A percentile compares a stretch with the other conserved stretches of the same genome.
phyloP scores from a whole-genome alignment of 2,888 invertebrate genomes.

The Phoenoteleia sp. region DNA sequence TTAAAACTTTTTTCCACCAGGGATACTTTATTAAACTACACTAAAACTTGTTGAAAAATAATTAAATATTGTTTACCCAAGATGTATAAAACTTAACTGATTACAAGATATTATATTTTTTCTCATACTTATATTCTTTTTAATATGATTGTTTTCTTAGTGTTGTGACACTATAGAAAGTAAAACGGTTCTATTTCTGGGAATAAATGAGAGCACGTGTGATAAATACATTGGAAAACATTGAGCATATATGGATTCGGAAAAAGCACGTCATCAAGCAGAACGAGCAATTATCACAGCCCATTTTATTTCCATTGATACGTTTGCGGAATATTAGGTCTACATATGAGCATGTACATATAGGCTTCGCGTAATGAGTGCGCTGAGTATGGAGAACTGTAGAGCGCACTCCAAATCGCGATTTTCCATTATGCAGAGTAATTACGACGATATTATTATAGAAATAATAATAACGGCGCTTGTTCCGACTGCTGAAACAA shows the following conservation, averaged over 20 bases:
- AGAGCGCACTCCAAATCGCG: constrained; percentile 21
- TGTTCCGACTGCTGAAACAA: constrained; percentile 48
- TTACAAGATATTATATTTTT: too few species aligned
- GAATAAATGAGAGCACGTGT: too few species aligned
- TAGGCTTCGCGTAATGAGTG: constrained; percentile 16
- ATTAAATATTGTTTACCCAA: too few species aligned
- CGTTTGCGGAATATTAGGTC: constrained; percentile 11
- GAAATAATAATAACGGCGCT: constrained; percentile 59
- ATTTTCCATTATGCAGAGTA: constrained; percentile 58
- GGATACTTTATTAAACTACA: too few species aligned
- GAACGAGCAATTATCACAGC: constrained; percentile 16
- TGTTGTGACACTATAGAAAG: too few species aligned
- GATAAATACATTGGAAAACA: background rate
- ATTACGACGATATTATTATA: constrained; percentile 64
- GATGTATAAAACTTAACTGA: too few species aligned
- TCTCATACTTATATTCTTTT: too few species aligned
- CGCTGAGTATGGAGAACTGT: constrained; percentile 24
- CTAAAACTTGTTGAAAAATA: too few species aligned
- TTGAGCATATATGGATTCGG: constrained; percentile 1
- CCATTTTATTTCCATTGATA: constrained; percentile 32
- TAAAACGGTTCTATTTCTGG: too few species aligned
- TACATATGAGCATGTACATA: background rate
- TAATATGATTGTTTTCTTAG: too few species aligned
- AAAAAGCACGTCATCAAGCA: constrained; percentile 15
- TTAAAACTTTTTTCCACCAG: too few species aligned